Base-by-base conservation (phyloP, 2,797 vertebrate genomes). In the Artibeus lituratus region DNA sequence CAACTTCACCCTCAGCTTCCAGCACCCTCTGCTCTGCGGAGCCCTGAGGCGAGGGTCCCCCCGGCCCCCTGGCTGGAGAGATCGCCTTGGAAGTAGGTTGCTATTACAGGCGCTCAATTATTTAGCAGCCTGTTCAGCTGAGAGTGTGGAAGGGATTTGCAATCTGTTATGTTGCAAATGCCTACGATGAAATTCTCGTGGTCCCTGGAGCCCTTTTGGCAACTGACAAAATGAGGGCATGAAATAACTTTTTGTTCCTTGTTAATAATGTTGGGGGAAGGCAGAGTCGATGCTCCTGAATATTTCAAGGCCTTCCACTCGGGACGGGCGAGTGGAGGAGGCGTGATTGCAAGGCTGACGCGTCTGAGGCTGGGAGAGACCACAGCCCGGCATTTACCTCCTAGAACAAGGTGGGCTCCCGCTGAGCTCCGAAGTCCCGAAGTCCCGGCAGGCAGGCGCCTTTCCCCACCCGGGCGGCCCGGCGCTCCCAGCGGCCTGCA, bases 281-380 rank as follows among this genome's bases (percentile, higher is more conserved):
- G 80, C 47, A n/a, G 83, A 76, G 35, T 87, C 1, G 1, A 83
- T 89, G 92, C 42, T 96, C 55, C 55, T 89, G 89, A 95, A 69
- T 97, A 94, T 97, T 93, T 96, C 74, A 94, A 4, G 37, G 62
- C 29, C 77, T 72, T 65, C 29, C 62, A 11, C 65, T 37, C 22
- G 4, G 69, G 89, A 59, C 39, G 83, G 19, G 88, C 15, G 77
- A 82, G 42, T 53, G 84, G 29, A 74, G 22, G 35, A 53, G 57
- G 49, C 3, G 55, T 9, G 10, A 3, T 26, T 1, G 10, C 24
- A 11, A 24, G 55, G 55, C 55, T 11, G 57, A 59, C 57, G 0
- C 1, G 57, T 10, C 57, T 9, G 24, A 4, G 57, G 59, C 2
- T 21, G 44, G 70, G 19, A 4, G 26, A 44, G 49, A 9, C 37